These are phyloP conservation scores for Cydia pomonella DNA, from an alignment of 1,140 invertebrate species.

Conservation along the genomic window DNA sequence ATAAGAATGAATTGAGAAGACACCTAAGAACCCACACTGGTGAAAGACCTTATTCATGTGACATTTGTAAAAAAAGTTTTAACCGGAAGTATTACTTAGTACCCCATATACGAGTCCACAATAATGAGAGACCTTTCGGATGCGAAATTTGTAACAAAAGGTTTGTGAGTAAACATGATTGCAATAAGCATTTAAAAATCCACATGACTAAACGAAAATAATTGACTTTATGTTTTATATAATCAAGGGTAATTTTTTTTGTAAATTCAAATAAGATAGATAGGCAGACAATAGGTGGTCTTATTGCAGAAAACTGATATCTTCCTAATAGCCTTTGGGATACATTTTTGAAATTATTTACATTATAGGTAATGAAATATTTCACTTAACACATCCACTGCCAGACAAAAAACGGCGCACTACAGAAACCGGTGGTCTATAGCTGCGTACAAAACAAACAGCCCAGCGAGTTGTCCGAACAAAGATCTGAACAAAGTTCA, in stretches of 20 bases:
- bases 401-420: too few relatives aligned
- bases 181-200: constrained; percentile 5
- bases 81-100: neutral
- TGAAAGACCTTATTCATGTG: neutral
- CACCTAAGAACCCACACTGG: neutral
- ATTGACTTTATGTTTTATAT: neutral
- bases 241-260: neutral
- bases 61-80: constrained; percentile 8
- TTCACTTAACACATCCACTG: too few relatives aligned
- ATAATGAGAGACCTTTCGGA: neutral
- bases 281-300: neutral
- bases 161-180: neutral
- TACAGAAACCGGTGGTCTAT: too few relatives aligned
- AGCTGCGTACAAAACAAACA: too few relatives aligned
- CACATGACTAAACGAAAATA: neutral
- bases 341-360: too few relatives aligned
- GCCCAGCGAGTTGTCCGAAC: too few relatives aligned
- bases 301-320: too few relatives aligned
- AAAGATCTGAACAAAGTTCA: too few relatives aligned
- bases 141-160: constrained; percentile 1
- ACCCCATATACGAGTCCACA: neutral
- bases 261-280: neutral
- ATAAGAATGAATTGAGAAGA: neutral
- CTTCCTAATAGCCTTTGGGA: too few relatives aligned
- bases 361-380: too few relatives aligned